A percentile compares a stretch with the other conserved stretches of the same genome.
Conservation (phyloP, 2,113 vertebrate genomes). For the Lasiurus borealis region DNA sequence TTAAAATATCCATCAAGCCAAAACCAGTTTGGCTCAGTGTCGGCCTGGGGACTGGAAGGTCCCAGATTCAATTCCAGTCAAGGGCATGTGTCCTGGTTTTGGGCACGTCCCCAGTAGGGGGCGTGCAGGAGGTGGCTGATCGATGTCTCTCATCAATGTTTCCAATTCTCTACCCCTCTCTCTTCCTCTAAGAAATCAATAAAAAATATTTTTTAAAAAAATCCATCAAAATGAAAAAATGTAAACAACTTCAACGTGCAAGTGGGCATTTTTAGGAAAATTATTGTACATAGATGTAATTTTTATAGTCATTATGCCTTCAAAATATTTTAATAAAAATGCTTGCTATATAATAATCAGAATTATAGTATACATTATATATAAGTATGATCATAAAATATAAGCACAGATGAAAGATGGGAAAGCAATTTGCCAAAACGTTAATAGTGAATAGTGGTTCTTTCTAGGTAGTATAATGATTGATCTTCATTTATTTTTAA, state of each 20-base stretch:
- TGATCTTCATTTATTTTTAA: background rate
- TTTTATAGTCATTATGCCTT: slow-evolving; percentile 48
- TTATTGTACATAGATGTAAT: slow-evolving; percentile 22
- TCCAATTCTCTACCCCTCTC: too few species aligned
- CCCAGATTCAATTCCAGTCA: too few species aligned
- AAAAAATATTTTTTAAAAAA: too few species aligned
- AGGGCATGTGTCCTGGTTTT: too few species aligned
- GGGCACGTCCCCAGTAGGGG: too few species aligned
- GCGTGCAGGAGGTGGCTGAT: too few species aligned
- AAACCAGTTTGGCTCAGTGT: too few species aligned
- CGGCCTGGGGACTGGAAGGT: too few species aligned
- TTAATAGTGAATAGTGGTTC: background rate
- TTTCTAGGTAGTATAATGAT: slow-evolving; percentile 43
- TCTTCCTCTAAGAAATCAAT: too few species aligned
- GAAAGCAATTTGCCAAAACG: slow-evolving; percentile 60
- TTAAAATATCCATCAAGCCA: slow-evolving; percentile 1
- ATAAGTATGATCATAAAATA: slow-evolving; percentile 67
- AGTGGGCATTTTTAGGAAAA: slow-evolving; percentile 33
- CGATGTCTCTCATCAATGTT: too few species aligned
- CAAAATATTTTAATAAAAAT: slow-evolving; percentile 60
- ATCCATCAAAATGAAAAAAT: slow-evolving; percentile 51
- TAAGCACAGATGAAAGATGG: slow-evolving; percentile 11
- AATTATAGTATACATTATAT: slow-evolving; percentile 32
- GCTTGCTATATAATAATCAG: slow-evolving; percentile 30
- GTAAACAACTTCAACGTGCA: slow-evolving; percentile 35